phyloP scores from a whole-genome alignment of 2,888 invertebrate species.

The Elegia similella region DNA sequence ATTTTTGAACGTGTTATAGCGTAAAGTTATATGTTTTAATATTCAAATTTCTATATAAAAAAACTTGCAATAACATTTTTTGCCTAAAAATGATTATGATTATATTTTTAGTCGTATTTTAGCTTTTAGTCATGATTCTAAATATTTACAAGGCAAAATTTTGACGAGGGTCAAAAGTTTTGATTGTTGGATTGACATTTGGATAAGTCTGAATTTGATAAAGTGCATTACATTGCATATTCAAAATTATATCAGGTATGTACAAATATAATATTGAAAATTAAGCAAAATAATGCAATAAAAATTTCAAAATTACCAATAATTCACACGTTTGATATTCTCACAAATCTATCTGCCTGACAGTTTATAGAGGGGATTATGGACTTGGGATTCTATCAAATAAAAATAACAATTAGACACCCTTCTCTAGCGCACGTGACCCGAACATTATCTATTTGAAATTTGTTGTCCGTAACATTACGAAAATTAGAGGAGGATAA shows the following conservation, averaged over 20 bases:
- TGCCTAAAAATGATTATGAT: not conserved
- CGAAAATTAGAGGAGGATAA: constrained; percentile 19
- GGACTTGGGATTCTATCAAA: constrained; percentile 30
- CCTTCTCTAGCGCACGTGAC: constrained; percentile 42
- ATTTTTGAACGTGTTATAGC: too few species aligned
- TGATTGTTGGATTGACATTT: not conserved
- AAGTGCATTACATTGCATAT: not conserved
- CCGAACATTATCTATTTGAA: constrained; percentile 35
- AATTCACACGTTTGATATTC: constrained; percentile 17
- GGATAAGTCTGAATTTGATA: not conserved
- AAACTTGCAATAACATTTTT: too few species aligned
- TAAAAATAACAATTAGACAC: constrained; percentile 40
- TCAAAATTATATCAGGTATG: too few species aligned
- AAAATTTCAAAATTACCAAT: not conserved
- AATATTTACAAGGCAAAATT: not conserved
- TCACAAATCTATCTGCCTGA: constrained; percentile 23
- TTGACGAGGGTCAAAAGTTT: not conserved
- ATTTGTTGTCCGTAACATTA: constrained; percentile 26
- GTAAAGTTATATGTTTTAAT: too few species aligned
- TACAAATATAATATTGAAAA: too few species aligned
- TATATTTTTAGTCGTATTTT: not conserved
- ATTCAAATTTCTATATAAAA: too few species aligned
- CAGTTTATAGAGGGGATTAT: constrained; percentile 32
- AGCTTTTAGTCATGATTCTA: not conserved
- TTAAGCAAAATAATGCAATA: not conserved